Base-by-base conservation (phyloP, 2,113 vertebrate species). In the Podocnemis expansa region DNA sequence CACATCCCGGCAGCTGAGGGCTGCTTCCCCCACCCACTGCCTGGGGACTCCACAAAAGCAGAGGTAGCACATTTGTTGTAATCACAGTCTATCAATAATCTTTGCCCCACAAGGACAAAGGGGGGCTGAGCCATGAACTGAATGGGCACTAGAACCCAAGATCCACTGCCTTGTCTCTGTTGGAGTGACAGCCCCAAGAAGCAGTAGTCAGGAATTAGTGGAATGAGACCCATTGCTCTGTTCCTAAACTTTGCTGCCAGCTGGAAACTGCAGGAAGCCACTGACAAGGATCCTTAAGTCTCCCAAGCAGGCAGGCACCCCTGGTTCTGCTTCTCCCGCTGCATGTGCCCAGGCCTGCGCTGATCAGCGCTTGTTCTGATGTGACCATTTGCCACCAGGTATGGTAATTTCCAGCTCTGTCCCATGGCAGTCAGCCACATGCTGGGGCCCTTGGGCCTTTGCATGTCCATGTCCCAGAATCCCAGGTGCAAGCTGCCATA, bases 251-350 rank as follows among this genome's bases (percentile, higher is more conserved):
- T 17, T 8, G 31, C 31, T n/a, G 63, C 63, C 63, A 67, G 34
- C 17, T n/a, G 63, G 7, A 67, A 34, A 7, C 63, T 19, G 34
- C 63, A n/a, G 63, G 16, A n/a, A n/a, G 34, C 14, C 12, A 16
- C 16, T 67, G 34, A 38, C 63, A n/a, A 67, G 63, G 34, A 67
- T n/a, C 63, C 34, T 16, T n/a, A 34, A 17, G 63, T 21, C n/a
- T n/a, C 63, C 63, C 34, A 63, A n/a, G 16, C 34, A 21, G 56
- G 56, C 27, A 0, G 3, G 11, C 16, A 1, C 12, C 1, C 0
- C 5, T 2, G 3, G 1, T 78, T 45, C 82, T 89, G 58, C 82
- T 89, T 58, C 56, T 58, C 85, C 12, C 22, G 6, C 78, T 27
- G 16, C 8, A 4, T 5, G 5, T 29, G 31, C 17, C 10, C 21